Percentiles rank a stretch among this genome's conserved stretches.
These are phyloP conservation scores for Lissocephala sabroskyi DNA, from an alignment of 2,888 invertebrate genomes.

Conservation along the genomic window DNA sequence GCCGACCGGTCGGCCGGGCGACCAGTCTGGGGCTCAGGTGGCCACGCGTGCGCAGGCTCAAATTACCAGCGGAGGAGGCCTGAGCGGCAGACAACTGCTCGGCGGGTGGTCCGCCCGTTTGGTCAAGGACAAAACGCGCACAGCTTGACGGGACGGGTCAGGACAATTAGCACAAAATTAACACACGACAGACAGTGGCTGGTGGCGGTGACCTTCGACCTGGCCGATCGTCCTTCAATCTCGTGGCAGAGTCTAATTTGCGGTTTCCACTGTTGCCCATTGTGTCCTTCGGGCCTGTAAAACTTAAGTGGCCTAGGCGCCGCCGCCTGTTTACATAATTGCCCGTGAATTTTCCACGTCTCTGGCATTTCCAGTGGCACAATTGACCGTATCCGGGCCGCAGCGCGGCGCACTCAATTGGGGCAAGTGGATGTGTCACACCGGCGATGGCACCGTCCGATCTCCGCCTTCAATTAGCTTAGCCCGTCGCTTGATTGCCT, in stretches of 20 bases:
- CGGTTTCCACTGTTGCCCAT: conserved; percentile 42
- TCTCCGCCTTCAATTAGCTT: background rate
- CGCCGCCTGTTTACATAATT: conserved; percentile 58
- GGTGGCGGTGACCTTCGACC: conserved; percentile 60
- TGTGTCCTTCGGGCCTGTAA: conserved; percentile 6
- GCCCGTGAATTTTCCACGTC: conserved; percentile 41
- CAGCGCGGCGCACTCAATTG: no score
- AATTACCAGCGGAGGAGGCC: conserved; percentile 26
- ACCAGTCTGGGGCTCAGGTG: conserved; percentile 3
- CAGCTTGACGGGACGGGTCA: conserved; percentile 14
- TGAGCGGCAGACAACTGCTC: conserved; percentile 8
- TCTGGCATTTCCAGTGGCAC: conserved; percentile 14
- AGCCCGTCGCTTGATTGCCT: conserved; percentile 30
- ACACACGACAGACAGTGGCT: background rate
- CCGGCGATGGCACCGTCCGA: background rate
- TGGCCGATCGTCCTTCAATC: conserved; percentile 48
- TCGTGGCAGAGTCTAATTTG: conserved; percentile 56
- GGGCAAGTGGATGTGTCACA: conserved; percentile 3
- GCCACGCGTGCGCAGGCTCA: conserved; percentile 54
- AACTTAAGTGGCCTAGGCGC: conserved; percentile 32
- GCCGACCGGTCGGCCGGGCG: conserved; percentile 23
- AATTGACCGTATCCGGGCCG: background rate
- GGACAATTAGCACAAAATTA: conserved; percentile 60
- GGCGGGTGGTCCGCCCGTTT: conserved; percentile 18
- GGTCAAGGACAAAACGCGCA: conserved; percentile 49